Percentiles rank a stretch among this genome's conserved stretches.
Evolutionary conservation across 1,140 invertebrate genomes (phyloP).

Genomic region (Tyrophagus putrescentiae): DNA sequence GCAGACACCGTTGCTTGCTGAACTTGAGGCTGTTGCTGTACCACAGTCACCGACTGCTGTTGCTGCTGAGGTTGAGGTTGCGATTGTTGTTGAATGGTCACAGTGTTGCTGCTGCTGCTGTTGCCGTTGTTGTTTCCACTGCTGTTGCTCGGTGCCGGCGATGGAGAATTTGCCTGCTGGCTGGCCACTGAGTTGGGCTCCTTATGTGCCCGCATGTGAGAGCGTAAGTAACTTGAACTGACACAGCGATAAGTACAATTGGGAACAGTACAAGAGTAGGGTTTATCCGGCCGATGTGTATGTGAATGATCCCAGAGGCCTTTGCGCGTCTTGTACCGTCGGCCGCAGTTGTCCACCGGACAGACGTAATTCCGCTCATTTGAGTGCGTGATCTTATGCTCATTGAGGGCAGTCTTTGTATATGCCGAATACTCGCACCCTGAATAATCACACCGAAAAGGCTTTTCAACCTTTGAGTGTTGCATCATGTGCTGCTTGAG

Average conservation of each 20-base stretch:
- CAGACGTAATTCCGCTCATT: conserved; percentile 11
- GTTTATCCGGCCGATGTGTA: conserved; percentile 11
- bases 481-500: conserved; percentile 18
- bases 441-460: conserved; percentile 2
- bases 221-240: conserved; percentile 13
- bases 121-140: no score
- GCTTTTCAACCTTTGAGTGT: conserved; percentile 11
- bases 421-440: conserved; percentile 11
- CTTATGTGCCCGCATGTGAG: conserved; percentile 14
- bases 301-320: conserved; percentile 15
- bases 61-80: no score
- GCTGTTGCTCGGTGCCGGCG: not conserved
- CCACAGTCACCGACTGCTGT: no score
- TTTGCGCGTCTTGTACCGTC: conserved; percentile 11
- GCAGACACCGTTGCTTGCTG: no score
- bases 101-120: no score
- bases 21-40: no score
- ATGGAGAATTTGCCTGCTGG: not conserved
- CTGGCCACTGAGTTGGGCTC: not conserved
- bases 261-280: not conserved
- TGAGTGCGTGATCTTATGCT: conserved; percentile 10
- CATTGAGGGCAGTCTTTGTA: conserved; percentile 5
- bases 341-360: conserved; percentile 12
- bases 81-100: no score
- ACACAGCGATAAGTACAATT: conserved; percentile 18